Evolutionary conservation across 2,797 vertebrate genomes (phyloP).

Genomic region (Muscicapa striata): DNA sequence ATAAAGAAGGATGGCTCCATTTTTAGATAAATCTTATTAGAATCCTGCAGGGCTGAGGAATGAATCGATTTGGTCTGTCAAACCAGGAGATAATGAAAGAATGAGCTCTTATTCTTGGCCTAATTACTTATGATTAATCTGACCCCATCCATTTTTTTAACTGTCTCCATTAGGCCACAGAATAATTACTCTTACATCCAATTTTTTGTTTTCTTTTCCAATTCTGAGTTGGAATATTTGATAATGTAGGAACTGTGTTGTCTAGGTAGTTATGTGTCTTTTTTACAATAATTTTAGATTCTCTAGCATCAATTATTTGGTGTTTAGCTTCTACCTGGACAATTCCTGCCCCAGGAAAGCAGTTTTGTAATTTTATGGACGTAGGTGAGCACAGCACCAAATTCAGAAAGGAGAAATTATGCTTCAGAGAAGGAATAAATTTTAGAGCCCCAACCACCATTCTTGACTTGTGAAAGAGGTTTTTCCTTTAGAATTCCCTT

Average conservation of each 20-base stretch:
- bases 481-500: neutral
- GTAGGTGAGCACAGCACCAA: neutral
- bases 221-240: neutral
- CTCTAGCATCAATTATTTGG: neutral
- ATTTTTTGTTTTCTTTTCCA: slow-evolving; percentile 14
- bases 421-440: neutral
- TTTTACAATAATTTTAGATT: neutral
- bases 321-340: neutral
- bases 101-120: slow-evolving; percentile 17
- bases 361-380: accelerated
- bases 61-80: slow-evolving; percentile 3
- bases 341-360: neutral
- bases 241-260: neutral
- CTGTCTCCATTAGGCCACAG: neutral
- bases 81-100: slow-evolving; percentile 39
- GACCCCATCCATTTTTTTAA: neutral
- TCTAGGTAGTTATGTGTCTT: neutral
- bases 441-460: neutral
- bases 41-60: slow-evolving; percentile 15
- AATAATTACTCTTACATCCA: slow-evolving; percentile 43
- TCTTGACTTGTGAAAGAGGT: neutral
- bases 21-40: slow-evolving; percentile 50
- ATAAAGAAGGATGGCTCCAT: neutral
- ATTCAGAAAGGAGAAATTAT: neutral
- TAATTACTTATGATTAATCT: slow-evolving; percentile 34